Evolutionary conservation across 2,888 invertebrate genomes (phyloP).

Genomic region (Rhagium mordax): DNA sequence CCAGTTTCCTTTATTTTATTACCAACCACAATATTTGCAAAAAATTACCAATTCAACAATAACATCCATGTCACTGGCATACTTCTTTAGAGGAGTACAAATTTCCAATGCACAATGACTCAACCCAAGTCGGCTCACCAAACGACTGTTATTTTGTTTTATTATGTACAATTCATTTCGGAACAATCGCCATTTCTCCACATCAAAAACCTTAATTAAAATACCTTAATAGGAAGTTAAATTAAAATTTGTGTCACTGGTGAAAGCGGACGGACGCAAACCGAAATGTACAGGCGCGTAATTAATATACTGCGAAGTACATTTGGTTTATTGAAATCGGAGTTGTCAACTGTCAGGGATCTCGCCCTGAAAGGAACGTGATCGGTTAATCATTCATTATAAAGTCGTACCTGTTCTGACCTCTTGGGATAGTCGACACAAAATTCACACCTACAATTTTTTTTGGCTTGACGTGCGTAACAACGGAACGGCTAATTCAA

Average conservation of each 20-base stretch:
- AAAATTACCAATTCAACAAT: not conserved
- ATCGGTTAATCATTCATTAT: not conserved
- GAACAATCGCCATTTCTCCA: slow-evolving; percentile 29
- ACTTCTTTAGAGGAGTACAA: not conserved
- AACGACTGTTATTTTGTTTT: not conserved
- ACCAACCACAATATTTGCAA: too few relatives aligned
- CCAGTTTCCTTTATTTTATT: too few relatives aligned
- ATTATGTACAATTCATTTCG: slow-evolving; percentile 27
- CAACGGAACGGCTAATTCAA: too few relatives aligned
- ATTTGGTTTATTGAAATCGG: not conserved
- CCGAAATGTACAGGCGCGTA: not conserved
- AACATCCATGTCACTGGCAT: not conserved
- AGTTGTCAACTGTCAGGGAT: not conserved
- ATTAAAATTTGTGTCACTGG: slow-evolving; percentile 36
- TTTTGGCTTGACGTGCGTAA: too few relatives aligned
- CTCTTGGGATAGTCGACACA: too few relatives aligned
- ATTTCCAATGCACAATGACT: slow-evolving; percentile 1
- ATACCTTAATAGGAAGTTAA: slow-evolving; percentile 21
- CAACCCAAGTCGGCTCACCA: not conserved
- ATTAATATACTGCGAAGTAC: not conserved
- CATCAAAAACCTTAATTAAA: slow-evolving; percentile 30
- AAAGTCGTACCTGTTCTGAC: not conserved
- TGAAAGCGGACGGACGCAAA: slow-evolving; percentile 25
- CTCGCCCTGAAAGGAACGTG: not conserved
- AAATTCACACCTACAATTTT: too few relatives aligned